These are phyloP conservation scores for Parthenolecanium corni DNA, from an alignment of 2,888 invertebrate genomes.

Conservation along the genomic window DNA sequence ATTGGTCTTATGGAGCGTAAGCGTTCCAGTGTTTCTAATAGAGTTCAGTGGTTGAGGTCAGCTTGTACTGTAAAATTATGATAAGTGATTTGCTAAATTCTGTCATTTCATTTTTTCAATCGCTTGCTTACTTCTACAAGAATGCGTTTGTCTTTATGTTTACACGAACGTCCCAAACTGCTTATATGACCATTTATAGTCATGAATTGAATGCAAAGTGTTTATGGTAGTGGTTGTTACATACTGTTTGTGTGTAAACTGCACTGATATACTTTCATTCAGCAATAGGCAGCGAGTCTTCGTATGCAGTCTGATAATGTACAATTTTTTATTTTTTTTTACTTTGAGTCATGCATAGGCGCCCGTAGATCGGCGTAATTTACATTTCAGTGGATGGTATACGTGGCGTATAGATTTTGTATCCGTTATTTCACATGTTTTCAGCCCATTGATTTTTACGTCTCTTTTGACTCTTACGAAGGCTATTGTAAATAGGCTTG, in stretches of 20 bases:
- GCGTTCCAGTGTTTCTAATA: too few relatives aligned
- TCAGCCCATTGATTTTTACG: too few relatives aligned
- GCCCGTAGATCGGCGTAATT: neutral
- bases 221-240: neutral
- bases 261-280: constrained; percentile 1
- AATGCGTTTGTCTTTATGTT: neutral
- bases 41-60: too few relatives aligned
- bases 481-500: too few relatives aligned
- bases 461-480: too few relatives aligned
- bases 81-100: neutral
- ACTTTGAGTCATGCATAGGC: constrained; percentile 1
- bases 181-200: constrained; percentile 20
- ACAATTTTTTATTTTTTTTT: neutral
- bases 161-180: neutral
- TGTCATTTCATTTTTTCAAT: neutral
- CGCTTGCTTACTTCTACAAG: neutral
- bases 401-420: too few relatives aligned
- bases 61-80: too few relatives aligned
- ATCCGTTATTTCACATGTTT: too few relatives aligned
- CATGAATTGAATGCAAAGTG: constrained; percentile 8
- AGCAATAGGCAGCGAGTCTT: neutral
- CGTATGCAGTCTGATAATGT: neutral
- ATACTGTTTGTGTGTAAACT: too few relatives aligned
- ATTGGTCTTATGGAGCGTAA: too few relatives aligned
- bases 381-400: too few relatives aligned